A percentile compares a stretch with the other conserved stretches of the same genome.
phyloP scores from a whole-genome alignment of 2,797 vertebrate species.

The Notamacropus eugenii region DNA sequence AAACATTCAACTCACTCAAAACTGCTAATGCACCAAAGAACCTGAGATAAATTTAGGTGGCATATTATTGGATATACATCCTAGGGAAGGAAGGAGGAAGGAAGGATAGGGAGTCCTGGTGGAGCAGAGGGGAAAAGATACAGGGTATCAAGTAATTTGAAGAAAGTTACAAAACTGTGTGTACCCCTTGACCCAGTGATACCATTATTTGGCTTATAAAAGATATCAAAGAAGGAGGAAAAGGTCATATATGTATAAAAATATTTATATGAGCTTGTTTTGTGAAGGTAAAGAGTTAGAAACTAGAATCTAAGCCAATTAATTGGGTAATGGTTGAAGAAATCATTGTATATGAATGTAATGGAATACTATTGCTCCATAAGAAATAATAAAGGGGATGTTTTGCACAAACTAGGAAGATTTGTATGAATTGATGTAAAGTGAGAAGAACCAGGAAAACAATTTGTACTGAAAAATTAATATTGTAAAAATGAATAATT shows the following conservation, averaged over 20 bases:
- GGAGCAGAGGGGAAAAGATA: not conserved
- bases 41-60: not conserved
- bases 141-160: not conserved
- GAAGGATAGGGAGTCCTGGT: not conserved
- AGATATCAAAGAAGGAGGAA: not conserved
- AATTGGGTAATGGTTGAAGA: not conserved
- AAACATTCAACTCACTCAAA: not conserved
- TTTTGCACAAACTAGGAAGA: not conserved
- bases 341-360: not conserved
- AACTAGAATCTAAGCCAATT: not conserved
- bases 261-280: not conserved
- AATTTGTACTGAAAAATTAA: not conserved
- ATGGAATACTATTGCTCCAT: not conserved
- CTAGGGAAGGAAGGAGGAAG: not conserved
- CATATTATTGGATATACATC: not conserved
- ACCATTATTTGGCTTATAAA: not conserved
- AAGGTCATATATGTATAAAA: not conserved
- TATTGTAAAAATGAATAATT: not conserved
- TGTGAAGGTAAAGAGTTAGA: not conserved
- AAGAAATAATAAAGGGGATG: not conserved
- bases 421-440: not conserved
- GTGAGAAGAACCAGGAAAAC: not conserved
- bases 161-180: not conserved
- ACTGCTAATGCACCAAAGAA: not conserved
- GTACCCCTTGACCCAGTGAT: not conserved